phyloP scores from a whole-genome alignment of 2,113 vertebrate genomes.

The Podarcis raffonei region DNA sequence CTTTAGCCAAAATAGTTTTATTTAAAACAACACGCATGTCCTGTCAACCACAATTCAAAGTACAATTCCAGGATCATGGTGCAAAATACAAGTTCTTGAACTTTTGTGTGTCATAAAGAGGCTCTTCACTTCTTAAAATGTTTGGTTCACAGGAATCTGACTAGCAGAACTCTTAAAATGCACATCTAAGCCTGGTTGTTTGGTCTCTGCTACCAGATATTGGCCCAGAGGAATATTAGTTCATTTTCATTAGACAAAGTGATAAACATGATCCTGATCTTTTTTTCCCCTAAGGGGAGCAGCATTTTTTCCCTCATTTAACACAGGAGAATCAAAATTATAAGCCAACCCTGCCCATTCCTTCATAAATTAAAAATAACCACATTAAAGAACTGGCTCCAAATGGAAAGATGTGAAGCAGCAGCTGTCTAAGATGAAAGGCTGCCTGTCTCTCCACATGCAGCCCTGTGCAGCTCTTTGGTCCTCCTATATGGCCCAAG shows the following conservation, averaged over 20 bases:
- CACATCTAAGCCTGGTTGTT: constrained; percentile 53
- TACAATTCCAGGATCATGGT: constrained; percentile 57
- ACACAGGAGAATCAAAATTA: constrained; percentile 55
- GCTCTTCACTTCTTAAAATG: constrained; percentile 52
- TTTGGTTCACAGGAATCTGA: constrained; percentile 53
- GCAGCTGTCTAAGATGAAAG: constrained; percentile 19
- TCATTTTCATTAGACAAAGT: constrained; percentile 58
- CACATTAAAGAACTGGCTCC: constrained; percentile 27
- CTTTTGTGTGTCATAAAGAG: constrained; percentile 46
- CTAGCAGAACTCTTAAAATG: constrained; percentile 11
- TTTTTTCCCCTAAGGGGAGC: constrained; percentile 35
- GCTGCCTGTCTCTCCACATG: background rate
- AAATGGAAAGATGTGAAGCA: constrained; percentile 27
- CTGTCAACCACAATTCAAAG: constrained; percentile 20
- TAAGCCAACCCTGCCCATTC: constrained; percentile 48
- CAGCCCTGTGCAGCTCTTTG: background rate
- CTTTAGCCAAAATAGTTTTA: no score
- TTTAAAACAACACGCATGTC: background rate
- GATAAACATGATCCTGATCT: constrained; percentile 45
- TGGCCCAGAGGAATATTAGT: constrained; percentile 19
- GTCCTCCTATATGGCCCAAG: background rate
- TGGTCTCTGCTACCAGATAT: constrained; percentile 53
- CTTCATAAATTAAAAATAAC: constrained; percentile 50
- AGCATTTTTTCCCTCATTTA: constrained; percentile 29
- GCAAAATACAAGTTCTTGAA: constrained; percentile 57